Base-by-base conservation (phyloP, 2,888 invertebrate genomes). In the Epinotia bilunana region DNA sequence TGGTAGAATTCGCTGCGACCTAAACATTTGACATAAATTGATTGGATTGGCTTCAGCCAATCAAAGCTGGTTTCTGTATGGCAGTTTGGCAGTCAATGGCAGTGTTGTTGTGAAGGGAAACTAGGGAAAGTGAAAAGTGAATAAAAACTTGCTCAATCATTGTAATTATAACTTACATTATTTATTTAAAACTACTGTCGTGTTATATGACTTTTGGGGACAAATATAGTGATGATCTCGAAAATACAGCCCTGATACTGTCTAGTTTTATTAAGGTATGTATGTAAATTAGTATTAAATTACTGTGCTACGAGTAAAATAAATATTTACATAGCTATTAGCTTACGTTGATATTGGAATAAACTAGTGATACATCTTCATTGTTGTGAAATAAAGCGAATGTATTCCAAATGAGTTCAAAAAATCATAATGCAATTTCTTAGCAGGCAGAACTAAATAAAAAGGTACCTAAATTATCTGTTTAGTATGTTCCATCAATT, bases 121-220 rank as follows among this genome's bases (percentile, higher is more conserved):
- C 20, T 1, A 20, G 20, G 20, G 20, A 75, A 75, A 72, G 75
- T 72, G 67, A 57, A 75, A 75, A 72, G 75, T 72, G 67, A 57
- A 75, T 61, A 72, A 64, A 33, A 43, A 67, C 64, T 75, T 75
- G 72, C 72, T 75, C 72, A 71, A 75, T 70, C 63, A 60, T 74
- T 18, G 39, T 64, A 20, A 39, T 23, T 18, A 33, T 39, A 58
- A 39, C 13, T 12, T 69, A 49, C 16, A 71, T 23, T 60, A 55
- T 13, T 16, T 20, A 39, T 13, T 55, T 53, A 61, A 53, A 61
- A 57, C 46, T 53, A 13, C 16, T n/a, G n/a, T 53, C 53, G 13
- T 13, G 55, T 23, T 39, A 53, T 57, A 49, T 49, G 43, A 20
- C 28, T n/a, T 57, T 67, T 55, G 16, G 13, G 18, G 61, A 61